Percentiles rank a stretch among this genome's conserved stretches.
Evolutionary conservation across 1,140 invertebrate species (phyloP).

Genomic region (Pseudomyrmex concolor): DNA sequence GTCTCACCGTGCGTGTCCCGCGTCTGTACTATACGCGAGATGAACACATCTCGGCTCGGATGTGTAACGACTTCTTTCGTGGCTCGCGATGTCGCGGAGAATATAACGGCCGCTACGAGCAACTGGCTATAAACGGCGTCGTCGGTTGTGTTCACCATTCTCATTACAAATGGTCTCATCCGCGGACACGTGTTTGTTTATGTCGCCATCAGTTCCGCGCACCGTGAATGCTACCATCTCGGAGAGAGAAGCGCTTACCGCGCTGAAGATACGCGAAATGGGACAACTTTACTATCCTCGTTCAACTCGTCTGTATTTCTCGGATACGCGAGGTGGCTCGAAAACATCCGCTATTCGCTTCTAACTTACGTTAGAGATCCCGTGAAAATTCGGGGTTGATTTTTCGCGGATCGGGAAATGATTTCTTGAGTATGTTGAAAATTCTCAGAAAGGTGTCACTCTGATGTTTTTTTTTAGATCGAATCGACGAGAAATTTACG

Average conservation of each 20-base stretch:
- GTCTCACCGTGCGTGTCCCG: constrained; percentile 21
- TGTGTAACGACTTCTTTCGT: constrained; percentile 34
- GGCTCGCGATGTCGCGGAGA: constrained; percentile 10
- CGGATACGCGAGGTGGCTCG: constrained; percentile 24
- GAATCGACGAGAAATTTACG: not conserved
- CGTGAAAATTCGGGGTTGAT: not conserved
- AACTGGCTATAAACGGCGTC: constrained; percentile 59
- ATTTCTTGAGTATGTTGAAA: not conserved
- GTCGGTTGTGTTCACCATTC: constrained; percentile 60
- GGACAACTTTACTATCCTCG: constrained; percentile 63
- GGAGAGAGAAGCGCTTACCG: constrained; percentile 54
- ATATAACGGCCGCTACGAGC: constrained; percentile 57
- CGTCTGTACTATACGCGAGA: not conserved
- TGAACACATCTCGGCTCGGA: constrained; percentile 2
- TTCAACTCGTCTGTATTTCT: constrained; percentile 24
- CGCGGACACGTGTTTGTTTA: constrained; percentile 71
- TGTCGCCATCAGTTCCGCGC: constrained; percentile 65
- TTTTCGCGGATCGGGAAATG: not conserved
- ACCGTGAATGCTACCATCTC: constrained; percentile 60
- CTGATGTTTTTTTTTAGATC: not conserved
- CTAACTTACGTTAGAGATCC: not conserved
- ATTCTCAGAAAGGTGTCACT: too few relatives aligned
- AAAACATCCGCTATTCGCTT: constrained; percentile 13
- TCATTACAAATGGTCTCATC: constrained; percentile 74
- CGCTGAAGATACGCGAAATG: constrained; percentile 55